A percentile compares a stretch with the other conserved stretches of the same genome.
These are phyloP conservation scores for Ditylenchus dipsaci DNA, from an alignment of 1,140 invertebrate species.

Conservation along the genomic window DNA sequence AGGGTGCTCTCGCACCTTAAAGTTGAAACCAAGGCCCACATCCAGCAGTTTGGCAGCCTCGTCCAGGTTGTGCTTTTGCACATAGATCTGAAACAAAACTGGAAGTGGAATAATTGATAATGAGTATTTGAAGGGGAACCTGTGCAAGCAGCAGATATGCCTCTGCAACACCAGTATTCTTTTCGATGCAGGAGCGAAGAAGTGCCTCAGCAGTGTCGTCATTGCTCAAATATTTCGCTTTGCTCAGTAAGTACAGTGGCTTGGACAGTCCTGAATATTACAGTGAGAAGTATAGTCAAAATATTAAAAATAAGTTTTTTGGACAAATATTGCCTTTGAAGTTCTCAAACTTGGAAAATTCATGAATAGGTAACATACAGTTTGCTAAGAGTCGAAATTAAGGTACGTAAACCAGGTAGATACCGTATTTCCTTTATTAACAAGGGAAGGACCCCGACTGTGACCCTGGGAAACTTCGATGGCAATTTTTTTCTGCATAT, in stretches of 20 bases:
- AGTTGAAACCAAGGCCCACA: constrained; percentile 60
- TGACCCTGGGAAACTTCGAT: too few species aligned
- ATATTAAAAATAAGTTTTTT: too few species aligned
- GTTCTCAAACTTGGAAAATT: too few species aligned
- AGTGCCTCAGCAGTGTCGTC: constrained; percentile 68
- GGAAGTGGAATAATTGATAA: not conserved
- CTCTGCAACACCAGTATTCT: constrained; percentile 73
- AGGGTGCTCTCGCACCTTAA: constrained; percentile 79
- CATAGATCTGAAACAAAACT: constrained; percentile 27
- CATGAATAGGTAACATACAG: too few species aligned
- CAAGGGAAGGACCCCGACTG: too few species aligned
- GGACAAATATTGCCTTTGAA: too few species aligned
- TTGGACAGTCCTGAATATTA: constrained; percentile 62
- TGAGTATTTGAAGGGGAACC: too few species aligned
- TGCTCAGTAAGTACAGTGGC: constrained; percentile 72
- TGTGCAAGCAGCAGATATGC: constrained; percentile 82
- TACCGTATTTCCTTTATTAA: too few species aligned
- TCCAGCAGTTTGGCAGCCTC: constrained; percentile 49
- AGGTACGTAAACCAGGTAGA: too few species aligned
- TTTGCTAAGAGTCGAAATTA: too few species aligned
- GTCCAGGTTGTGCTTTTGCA: constrained; percentile 42
- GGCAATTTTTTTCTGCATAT: too few species aligned
- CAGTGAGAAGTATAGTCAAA: too few species aligned
- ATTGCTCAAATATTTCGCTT: constrained; percentile 74
- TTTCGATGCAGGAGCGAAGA: constrained; percentile 71